Evolutionary conservation across 2,113 vertebrate genomes (phyloP), one percentile per base, ranked within the genome.

Genomic region (Abramis brama): DNA sequence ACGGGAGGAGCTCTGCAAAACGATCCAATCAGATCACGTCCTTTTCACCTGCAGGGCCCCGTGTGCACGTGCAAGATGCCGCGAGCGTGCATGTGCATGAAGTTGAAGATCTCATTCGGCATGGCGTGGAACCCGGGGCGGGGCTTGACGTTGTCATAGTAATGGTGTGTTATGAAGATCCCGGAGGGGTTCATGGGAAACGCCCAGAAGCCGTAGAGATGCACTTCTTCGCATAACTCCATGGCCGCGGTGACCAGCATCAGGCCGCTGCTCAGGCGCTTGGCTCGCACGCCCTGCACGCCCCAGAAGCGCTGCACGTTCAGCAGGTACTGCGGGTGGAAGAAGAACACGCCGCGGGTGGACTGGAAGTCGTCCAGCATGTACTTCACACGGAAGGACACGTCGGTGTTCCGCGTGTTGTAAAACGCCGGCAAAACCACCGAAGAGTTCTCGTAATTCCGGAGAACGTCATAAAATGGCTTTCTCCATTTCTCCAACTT

Each of bases 121-220:
- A 99, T 99, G 2, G 97, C 97, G 0, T 99, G 98, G 92, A 99
- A 99, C 85, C 98, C 98, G 0, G 98, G 98, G 1, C 97, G 95
- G n/a, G 98, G 98, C 93, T 99, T 99, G 91, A 99, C 96, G 8
- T 99, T 98, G 96, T 99, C 98, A 0, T 99, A 99, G 93, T 99
- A 99, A 88, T 99, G 98, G 88, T 99, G 98, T 11, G 97, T 98
- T 91, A 99, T 96, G 92, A 96, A 97, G 91, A 97, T 95, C 80
- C 98, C 97, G 0, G 96, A 95, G 86, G 97, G 97, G 94, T 97
- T 97, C 97, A 99, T 98, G 91, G 97, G 96, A 87, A 99, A 99
- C 0, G 96, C 97, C 98, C 98, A 99, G 92, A 99, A 99, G 64
- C 98, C 98, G 0, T 99, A 99, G 84, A 99, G 96, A 92, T 99